A percentile compares a stretch with the other conserved stretches of the same genome.
These are phyloP conservation scores for Chauna torquata DNA, from an alignment of 2,113 vertebrate genomes.

Conservation along the genomic window DNA sequence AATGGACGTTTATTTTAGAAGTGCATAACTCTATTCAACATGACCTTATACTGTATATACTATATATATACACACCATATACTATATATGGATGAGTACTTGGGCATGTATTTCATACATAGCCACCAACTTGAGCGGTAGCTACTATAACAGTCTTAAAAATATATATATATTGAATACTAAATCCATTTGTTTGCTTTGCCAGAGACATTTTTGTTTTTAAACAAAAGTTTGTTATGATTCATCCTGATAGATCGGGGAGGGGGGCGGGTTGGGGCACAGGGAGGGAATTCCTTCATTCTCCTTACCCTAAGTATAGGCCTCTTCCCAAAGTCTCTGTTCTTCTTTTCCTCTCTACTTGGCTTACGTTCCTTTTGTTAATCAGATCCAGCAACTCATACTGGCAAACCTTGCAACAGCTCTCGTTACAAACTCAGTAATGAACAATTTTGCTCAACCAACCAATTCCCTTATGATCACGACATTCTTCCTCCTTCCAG, in stretches of 20 bases:
- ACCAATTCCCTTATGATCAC: neutral
- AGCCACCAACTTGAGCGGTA: neutral
- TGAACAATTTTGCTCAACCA: neutral
- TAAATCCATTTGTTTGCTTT: neutral
- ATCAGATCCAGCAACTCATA: neutral
- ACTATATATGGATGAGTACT: neutral
- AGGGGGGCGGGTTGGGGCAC: too few relatives aligned
- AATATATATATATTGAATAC: neutral
- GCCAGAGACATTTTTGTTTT: neutral
- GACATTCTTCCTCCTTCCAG: neutral
- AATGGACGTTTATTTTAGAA: neutral
- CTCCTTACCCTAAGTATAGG: neutral
- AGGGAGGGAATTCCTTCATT: neutral
- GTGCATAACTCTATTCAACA: neutral
- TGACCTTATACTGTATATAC: neutral
- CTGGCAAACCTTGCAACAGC: neutral
- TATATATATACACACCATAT: too few relatives aligned
- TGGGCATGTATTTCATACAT: neutral
- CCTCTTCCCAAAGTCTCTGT: neutral
- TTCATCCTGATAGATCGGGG: neutral
- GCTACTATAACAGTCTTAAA: neutral
- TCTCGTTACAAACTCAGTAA: neutral
- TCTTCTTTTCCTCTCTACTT: neutral
- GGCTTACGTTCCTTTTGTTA: neutral
- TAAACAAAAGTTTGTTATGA: neutral